Conservation (phyloP, 1,140 invertebrate species). For the Saxidomus purpurata region DNA sequence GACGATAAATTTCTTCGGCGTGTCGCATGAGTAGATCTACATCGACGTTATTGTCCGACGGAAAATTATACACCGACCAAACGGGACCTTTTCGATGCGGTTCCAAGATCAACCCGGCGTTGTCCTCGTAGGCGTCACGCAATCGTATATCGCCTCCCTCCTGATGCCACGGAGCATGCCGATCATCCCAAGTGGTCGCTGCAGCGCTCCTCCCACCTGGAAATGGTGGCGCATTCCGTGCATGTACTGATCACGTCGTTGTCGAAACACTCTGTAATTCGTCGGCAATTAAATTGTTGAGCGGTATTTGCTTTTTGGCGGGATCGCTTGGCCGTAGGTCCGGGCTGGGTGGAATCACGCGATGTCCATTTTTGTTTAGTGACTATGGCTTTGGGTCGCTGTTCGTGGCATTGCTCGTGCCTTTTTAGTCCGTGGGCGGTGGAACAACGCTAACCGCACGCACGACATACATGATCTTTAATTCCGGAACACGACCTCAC, state of each 20-base stretch:
- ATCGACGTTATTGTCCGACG: not conserved
- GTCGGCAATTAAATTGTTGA: no score
- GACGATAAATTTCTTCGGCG: not conserved
- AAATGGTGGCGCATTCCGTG: slow-evolving; percentile 3
- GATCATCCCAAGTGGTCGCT: not conserved
- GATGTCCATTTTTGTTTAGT: not conserved
- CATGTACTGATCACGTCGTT: slow-evolving; percentile 2
- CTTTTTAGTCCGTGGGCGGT: not conserved
- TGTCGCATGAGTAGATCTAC: not conserved
- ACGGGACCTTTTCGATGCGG: not conserved
- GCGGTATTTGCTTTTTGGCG: not conserved
- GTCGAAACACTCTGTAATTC: not conserved
- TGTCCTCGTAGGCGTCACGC: not conserved
- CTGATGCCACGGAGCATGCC: not conserved
- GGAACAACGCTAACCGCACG: not conserved
- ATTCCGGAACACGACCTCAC: not conserved
- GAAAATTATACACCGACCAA: slow-evolving; percentile 13
- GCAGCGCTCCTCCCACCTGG: not conserved
- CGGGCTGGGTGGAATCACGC: not conserved
- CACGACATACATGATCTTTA: not conserved
- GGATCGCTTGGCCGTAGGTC: not conserved
- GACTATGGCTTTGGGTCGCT: not conserved
- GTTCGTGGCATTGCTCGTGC: slow-evolving; percentile 1
- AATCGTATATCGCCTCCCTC: not conserved
- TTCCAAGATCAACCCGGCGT: slow-evolving; percentile 27